Percentiles rank a stretch among this genome's conserved stretches.
These are phyloP conservation scores for Siniperca undulata DNA, from an alignment of 2,797 vertebrate species.

Conservation along the genomic window DNA sequence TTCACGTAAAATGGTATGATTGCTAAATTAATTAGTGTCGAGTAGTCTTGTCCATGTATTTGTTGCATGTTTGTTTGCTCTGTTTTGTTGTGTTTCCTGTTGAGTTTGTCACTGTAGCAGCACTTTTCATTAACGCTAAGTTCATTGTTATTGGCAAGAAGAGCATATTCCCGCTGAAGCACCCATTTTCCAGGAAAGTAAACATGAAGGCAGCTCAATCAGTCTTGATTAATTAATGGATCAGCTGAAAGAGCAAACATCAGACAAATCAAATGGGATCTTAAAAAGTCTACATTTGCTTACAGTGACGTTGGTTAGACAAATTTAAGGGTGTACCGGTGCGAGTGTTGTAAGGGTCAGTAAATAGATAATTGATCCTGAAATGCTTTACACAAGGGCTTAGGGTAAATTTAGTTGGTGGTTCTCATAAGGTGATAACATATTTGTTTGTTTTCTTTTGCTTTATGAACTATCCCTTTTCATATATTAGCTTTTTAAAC, in stretches of 20 bases:
- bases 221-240: slow-evolving; percentile 3
- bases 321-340: not conserved
- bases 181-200: not conserved
- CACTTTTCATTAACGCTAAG: slow-evolving; percentile 8
- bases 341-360: not conserved
- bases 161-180: not conserved
- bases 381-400: not conserved
- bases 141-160: not conserved
- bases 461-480: not conserved
- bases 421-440: not conserved
- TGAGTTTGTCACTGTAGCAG: not conserved
- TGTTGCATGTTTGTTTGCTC: not conserved
- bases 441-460: not conserved
- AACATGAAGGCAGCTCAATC: not conserved
- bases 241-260: not conserved
- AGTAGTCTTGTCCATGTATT: not conserved
- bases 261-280: not conserved
- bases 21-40: not conserved
- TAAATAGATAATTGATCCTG: not conserved
- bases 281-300: not conserved
- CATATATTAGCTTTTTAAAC: not conserved
- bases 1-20: not conserved
- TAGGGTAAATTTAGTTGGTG: not conserved
- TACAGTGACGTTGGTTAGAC: not conserved
- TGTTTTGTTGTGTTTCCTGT: not conserved